Percentiles rank a stretch among this genome's conserved stretches.
Conservation (phyloP, 2,888 invertebrate species). For the Spisula subtruncata region DNA sequence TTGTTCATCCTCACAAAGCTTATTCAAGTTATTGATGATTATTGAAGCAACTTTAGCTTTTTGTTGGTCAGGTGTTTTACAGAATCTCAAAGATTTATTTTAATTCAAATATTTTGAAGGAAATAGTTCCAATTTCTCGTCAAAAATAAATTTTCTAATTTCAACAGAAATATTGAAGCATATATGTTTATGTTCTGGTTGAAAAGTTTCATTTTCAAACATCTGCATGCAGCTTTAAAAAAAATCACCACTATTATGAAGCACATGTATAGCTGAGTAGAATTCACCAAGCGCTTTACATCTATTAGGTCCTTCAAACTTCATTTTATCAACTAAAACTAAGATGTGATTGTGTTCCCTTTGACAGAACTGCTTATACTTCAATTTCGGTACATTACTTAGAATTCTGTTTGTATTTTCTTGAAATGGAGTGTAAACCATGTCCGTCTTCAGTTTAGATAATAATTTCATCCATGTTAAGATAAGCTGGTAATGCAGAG, state of each 20-base stretch:
- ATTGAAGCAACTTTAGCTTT: conserved; percentile 35
- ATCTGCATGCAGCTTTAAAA: conserved; percentile 34
- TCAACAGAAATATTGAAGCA: conserved; percentile 46
- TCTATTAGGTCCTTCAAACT: conserved; percentile 35
- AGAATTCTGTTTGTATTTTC: conserved; percentile 41
- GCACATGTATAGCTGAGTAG: conserved; percentile 41
- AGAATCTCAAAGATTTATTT: too few species aligned
- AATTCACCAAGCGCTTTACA: conserved; percentile 35
- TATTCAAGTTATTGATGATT: conserved; percentile 33
- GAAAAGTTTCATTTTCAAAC: conserved; percentile 48
- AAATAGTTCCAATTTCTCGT: too few species aligned
- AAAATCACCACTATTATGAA: conserved; percentile 48
- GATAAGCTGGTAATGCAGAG: conserved; percentile 30
- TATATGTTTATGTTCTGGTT: conserved; percentile 45
- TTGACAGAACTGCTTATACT: conserved; percentile 39
- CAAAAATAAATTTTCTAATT: conserved; percentile 42
- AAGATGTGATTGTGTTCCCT: conserved; percentile 41
- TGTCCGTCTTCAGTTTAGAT: conserved; percentile 31
- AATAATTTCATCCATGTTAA: conserved; percentile 38
- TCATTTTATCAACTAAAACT: conserved; percentile 35
- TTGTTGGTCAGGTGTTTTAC: too few species aligned
- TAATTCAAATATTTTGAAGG: too few species aligned
- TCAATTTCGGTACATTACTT: conserved; percentile 19
- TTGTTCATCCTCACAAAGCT: conserved; percentile 57
- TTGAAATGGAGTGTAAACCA: conserved; percentile 43